Base-by-base conservation (phyloP, 2,888 invertebrate genomes). In the Agapetus fuscipes region DNA sequence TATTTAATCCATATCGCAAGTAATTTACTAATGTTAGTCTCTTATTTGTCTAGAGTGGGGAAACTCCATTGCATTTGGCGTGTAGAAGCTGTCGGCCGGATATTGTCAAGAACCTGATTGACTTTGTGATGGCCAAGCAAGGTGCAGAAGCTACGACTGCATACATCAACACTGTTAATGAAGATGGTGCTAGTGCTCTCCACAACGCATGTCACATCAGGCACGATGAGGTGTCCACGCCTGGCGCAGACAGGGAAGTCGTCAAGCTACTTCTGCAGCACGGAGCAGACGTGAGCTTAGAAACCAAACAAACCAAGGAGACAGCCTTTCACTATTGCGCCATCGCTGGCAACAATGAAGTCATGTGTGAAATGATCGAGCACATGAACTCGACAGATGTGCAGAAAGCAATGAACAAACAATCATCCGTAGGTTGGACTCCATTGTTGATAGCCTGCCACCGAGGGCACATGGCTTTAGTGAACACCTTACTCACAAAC, bases 301-400 rank as follows among this genome's bases (percentile, higher is more conserved):
- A 81, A 54, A 90, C 94, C 1, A 87, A 81, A 64, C 78, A 83
- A 62, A 83, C 83, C 11, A 78, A 83, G 51, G 97, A 98, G 66
- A 93, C 96, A 0, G 90, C 93, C 1, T 87, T 98, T 54, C 98
- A 98, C 59, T 87, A 91, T 57, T 89, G 93, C 53, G 94, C 97
- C 2, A 73, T 88, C 13, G 88, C 91, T 3, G 98, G 98, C 12
- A 96, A 95, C 62, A 94, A 94, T 56, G 93, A 94, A 52, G 85
- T 97, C 4, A 71, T 98, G 52, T 77, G 82, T 52, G 96, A 96
- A 62, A 94, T 98, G 80, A 83, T 97, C 30, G 76, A 85, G 27
- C 84, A 90, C 53, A 87, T 97, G 78, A 80, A 83, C 10, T 76
- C 88, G 2, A 84, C 86, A 2, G 88, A 90, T 48, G 80, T 94